These are phyloP conservation scores for Periplaneta americana DNA, from an alignment of 1,140 invertebrate genomes.

Conservation along the genomic window DNA sequence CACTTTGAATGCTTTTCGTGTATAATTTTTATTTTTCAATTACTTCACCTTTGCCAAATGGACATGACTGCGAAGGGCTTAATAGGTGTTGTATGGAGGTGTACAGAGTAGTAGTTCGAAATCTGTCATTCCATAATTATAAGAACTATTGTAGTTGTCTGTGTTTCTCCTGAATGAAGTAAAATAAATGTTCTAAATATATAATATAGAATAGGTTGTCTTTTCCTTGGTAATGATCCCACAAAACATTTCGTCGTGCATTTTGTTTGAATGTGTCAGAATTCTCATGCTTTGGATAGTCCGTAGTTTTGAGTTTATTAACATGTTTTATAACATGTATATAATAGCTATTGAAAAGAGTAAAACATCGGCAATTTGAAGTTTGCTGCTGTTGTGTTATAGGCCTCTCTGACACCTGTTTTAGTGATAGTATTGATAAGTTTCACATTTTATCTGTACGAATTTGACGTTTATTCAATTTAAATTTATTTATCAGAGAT, in stretches of 20 bases:
- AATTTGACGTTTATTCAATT: background rate
- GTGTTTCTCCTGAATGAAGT: conserved; percentile 10
- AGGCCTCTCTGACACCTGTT: background rate
- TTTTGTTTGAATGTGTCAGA: background rate
- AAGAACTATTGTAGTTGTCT: conserved; percentile 9
- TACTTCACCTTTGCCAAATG: background rate
- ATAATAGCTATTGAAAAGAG: background rate
- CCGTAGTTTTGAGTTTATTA: background rate
- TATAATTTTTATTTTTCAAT: background rate
- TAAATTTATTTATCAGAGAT: background rate
- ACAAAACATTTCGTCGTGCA: background rate
- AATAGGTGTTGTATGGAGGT: background rate
- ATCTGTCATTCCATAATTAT: conserved; percentile 15
- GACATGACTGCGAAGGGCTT: background rate
- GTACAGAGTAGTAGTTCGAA: background rate
- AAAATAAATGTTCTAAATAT: conserved; percentile 17
- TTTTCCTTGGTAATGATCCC: background rate
- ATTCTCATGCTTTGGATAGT: background rate
- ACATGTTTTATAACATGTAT: background rate
- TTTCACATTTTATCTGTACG: background rate
- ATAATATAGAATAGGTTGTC: background rate
- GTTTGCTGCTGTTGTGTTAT: background rate
- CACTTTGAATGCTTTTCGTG: background rate
- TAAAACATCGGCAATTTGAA: background rate
- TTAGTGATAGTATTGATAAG: background rate